These are phyloP conservation scores for Diphyllodes magnificus DNA, from an alignment of 2,113 vertebrate genomes.

Conservation along the genomic window DNA sequence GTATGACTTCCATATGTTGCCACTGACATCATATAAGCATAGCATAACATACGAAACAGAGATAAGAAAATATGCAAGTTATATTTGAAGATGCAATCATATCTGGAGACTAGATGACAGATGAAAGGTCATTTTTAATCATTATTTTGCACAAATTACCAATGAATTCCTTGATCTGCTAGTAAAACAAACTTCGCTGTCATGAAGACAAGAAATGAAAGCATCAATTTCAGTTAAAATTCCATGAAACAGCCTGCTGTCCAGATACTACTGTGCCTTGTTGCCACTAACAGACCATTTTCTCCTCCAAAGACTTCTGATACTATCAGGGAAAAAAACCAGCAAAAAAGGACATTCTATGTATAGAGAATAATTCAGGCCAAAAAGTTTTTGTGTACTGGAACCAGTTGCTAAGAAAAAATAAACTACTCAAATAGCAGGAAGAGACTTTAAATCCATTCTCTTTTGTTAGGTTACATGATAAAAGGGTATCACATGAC, in stretches of 20 bases:
- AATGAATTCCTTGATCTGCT: not conserved
- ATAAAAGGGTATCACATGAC: not conserved
- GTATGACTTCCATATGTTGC: not conserved
- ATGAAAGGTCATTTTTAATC: not conserved
- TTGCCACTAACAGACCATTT: not conserved
- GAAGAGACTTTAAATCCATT: not conserved
- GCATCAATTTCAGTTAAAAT: not conserved
- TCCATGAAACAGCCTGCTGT: not conserved
- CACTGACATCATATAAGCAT: not conserved
- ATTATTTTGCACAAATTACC: not conserved
- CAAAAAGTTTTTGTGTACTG: not conserved
- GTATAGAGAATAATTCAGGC: not conserved
- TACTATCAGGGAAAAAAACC: not conserved
- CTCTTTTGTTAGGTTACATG: not conserved
- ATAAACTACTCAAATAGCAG: not conserved
- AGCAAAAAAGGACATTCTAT: not conserved
- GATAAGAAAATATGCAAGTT: not conserved
- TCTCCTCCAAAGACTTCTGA: not conserved
- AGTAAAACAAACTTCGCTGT: not conserved
- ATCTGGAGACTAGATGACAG: not conserved
- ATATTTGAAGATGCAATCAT: not conserved
- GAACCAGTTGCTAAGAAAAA: not conserved
- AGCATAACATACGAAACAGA: not conserved
- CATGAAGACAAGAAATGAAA: not conserved
- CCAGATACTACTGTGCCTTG: not conserved